Conservation (phyloP, 2,888 invertebrate genomes). For the Amiota communis region DNA sequence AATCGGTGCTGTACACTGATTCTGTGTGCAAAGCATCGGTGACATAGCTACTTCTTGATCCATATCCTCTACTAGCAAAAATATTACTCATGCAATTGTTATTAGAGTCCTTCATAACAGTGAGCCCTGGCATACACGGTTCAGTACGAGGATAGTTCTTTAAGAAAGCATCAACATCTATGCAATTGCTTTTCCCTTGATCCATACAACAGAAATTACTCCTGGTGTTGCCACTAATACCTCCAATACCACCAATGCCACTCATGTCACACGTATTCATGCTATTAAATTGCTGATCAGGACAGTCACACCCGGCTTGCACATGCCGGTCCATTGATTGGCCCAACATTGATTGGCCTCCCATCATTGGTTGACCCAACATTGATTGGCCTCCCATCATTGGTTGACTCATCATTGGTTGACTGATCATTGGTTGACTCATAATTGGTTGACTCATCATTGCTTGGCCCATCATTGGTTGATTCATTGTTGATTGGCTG, state of each 20-base stretch:
- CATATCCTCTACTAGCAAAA: neutral
- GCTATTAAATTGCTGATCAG: neutral
- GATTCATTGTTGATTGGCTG: no score
- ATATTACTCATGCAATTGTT: neutral
- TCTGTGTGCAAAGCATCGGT: neutral
- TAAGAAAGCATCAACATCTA: neutral
- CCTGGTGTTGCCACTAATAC: neutral
- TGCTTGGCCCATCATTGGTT: neutral
- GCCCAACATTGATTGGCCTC: neutral
- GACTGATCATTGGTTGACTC: neutral
- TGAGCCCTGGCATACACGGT: neutral
- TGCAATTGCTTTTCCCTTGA: conserved; percentile 2
- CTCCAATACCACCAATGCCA: neutral
- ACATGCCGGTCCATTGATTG: neutral
- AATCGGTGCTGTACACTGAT: conserved; percentile 8
- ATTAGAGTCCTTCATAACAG: neutral
- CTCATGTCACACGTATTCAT: neutral
- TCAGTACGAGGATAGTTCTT: neutral
- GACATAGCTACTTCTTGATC: neutral
- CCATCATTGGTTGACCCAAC: neutral
- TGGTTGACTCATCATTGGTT: neutral
- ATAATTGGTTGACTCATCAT: neutral
- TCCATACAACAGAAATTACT: neutral
- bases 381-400: neutral
- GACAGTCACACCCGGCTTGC: neutral